phyloP scores from a whole-genome alignment of 2,113 vertebrate species.

The Embiotoca jacksoni region DNA sequence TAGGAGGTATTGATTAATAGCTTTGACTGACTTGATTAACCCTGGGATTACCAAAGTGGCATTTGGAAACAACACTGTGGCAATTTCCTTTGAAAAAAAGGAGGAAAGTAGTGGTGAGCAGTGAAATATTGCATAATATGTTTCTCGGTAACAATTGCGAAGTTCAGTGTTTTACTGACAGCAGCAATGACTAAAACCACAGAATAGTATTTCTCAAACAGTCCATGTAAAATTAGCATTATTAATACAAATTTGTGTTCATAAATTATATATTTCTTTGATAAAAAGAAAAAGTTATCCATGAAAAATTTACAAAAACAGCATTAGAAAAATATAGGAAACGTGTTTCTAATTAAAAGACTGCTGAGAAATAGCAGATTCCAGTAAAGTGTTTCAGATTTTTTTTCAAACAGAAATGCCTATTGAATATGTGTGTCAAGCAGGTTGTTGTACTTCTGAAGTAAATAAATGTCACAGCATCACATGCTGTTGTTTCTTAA shows the following conservation, averaged over 20 bases:
- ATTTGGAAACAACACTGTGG: slow-evolving; percentile 38
- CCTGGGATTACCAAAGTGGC: background rate
- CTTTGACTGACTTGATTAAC: slow-evolving; percentile 38
- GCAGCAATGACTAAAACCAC: background rate
- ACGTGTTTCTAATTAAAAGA: background rate
- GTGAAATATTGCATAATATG: background rate
- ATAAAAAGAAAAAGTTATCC: background rate
- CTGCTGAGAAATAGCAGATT: background rate
- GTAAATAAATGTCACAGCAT: background rate
- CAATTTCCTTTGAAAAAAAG: slow-evolving; percentile 26
- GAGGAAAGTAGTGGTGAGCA: background rate
- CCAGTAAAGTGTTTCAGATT: background rate
- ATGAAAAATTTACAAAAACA: background rate
- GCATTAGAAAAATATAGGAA: background rate
- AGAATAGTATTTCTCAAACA: background rate
- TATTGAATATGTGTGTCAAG: background rate
- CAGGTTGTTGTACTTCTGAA: background rate
- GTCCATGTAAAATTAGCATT: background rate
- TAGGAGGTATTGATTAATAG: slow-evolving; percentile 48
- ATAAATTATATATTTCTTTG: background rate
- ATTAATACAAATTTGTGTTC: background rate
- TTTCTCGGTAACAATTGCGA: background rate
- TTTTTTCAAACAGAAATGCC: background rate
- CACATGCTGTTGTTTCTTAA: background rate
- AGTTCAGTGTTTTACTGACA: background rate